Conservation (phyloP, 2,888 invertebrate genomes). For the Choreutis nemorana region DNA sequence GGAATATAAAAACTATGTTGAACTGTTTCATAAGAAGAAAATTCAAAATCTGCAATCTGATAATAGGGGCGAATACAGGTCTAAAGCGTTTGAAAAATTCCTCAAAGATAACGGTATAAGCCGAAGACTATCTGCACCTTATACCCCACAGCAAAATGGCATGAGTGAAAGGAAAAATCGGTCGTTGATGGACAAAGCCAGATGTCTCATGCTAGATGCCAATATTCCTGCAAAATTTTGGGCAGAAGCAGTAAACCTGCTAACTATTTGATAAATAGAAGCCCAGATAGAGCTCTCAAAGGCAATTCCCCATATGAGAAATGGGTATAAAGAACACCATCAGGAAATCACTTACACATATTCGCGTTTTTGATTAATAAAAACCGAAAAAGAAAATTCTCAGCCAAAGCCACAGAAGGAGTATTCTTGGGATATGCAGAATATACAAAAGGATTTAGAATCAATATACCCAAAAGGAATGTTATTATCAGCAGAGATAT, state of each 20-base stretch:
- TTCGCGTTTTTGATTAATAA: slow-evolving; percentile 8
- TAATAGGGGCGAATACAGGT: slow-evolving; percentile 6
- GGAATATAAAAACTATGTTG: slow-evolving; percentile 6
- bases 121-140: slow-evolving; percentile 3
- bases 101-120: slow-evolving; percentile 3
- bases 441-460: slow-evolving; percentile 2
- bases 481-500: slow-evolving; percentile 2
- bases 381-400: slow-evolving; percentile 5
- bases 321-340: slow-evolving; percentile 6
- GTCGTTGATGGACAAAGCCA: slow-evolving; percentile 6
- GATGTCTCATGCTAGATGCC: slow-evolving; percentile 5
- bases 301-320: slow-evolving; percentile 5
- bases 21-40: slow-evolving; percentile 5
- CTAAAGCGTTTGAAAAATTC: slow-evolving; percentile 4
- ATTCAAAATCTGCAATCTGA: slow-evolving; percentile 6
- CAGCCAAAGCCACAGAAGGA: slow-evolving; percentile 5
- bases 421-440: slow-evolving; percentile 4
- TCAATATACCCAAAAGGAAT: background rate
- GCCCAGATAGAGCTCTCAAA: slow-evolving; percentile 1
- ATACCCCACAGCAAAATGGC: slow-evolving; percentile 7
- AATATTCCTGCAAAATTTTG: slow-evolving; percentile 5
- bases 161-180: slow-evolving; percentile 6
- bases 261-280: slow-evolving; percentile 7
- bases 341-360: slow-evolving; percentile 5
- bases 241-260: slow-evolving; percentile 8